Evolutionary conservation across 1,140 invertebrate genomes (phyloP), one percentile per base, ranked within the genome.

Genomic region (Adoxophyes honmai): DNA sequence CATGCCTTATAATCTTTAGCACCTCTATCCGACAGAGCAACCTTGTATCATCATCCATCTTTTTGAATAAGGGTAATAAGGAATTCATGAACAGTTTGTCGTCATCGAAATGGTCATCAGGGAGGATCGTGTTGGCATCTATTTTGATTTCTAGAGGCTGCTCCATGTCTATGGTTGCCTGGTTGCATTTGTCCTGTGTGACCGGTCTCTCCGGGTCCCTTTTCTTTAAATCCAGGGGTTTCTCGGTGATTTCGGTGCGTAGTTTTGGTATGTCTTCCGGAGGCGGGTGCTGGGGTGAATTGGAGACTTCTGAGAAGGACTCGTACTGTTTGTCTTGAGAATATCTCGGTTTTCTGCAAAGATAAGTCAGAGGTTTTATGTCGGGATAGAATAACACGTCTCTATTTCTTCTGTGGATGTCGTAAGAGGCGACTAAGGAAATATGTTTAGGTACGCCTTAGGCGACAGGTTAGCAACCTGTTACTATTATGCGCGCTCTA

Each of bases 301-400:
- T 85, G 5, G 85, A 88, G 3, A 88, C 63, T 62, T 88, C 85
- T 0, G 82, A 86, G 53, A 70, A 75, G 0, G 81, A 84, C 14
- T 88, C 85, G 66, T 84, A 83, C n/a, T n/a, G n/a, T 65, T 81
- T 87, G 59, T 87, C 82, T 65, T 86, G 81, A 0, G 81, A 84
- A 57, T 76, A 78, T 18, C 84, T 61, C 2, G 84, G 78, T 68
- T 86, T 86, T 37, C 82, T 88, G 77, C 6, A 74, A 86, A 60
- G 0, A 6, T n/a, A n/a, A n/a, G n/a, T n/a, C 18, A 44, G 13
- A 34, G 33, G 13, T 0, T 55, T 15, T 21, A 15, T 53, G 33
- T 34, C n/a, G n/a, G n/a, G n/a, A n/a, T n/a, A n/a, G n/a, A n/a
- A n/a, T n/a, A n/a, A n/a, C n/a, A n/a, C n/a, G n/a, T n/a, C n/a